Conservation (phyloP, 2,888 invertebrate species). For the Hypomecis punctinalis region DNA sequence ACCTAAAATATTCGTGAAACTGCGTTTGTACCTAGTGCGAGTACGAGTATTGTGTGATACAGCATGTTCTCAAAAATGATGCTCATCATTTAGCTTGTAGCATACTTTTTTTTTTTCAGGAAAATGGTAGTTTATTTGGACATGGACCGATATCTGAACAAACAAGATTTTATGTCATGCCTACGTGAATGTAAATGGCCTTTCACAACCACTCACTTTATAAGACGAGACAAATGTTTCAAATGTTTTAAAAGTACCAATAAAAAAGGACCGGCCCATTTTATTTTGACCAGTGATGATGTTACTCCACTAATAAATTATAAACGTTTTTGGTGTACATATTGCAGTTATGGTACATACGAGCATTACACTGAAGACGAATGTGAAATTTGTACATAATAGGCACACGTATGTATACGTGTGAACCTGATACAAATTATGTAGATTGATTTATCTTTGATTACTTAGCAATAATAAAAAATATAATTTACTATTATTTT, state of each 20-base stretch:
- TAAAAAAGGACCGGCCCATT: constrained; percentile 15
- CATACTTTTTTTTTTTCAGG: constrained; percentile 13
- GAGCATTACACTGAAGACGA: constrained; percentile 15
- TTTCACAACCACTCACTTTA: constrained; percentile 15
- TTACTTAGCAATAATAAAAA: constrained; percentile 14
- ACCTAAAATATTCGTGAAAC: constrained; percentile 15
- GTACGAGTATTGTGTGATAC: constrained; percentile 15
- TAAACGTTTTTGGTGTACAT: constrained; percentile 15
- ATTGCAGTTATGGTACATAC: constrained; percentile 11
- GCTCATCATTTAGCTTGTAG: constrained; percentile 13
- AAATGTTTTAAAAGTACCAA: constrained; percentile 15
- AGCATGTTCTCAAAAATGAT: constrained; percentile 15
- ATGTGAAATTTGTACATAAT: constrained; percentile 15
- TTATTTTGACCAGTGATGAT: constrained; percentile 15
- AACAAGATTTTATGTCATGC: constrained; percentile 14
- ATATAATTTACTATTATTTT: constrained; percentile 15
- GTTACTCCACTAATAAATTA: constrained; percentile 14
- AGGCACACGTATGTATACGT: constrained; percentile 15
- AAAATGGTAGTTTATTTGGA: constrained; percentile 14
- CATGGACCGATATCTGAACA: constrained; percentile 13
- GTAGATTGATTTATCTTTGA: constrained; percentile 15
- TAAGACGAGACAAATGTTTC: constrained; percentile 15
- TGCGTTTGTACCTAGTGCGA: constrained; percentile 15
- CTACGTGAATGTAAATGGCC: constrained; percentile 15
- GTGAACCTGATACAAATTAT: constrained; percentile 15